These are phyloP conservation scores for Macrophya annulata DNA, from an alignment of 2,888 invertebrate species.

Conservation along the genomic window DNA sequence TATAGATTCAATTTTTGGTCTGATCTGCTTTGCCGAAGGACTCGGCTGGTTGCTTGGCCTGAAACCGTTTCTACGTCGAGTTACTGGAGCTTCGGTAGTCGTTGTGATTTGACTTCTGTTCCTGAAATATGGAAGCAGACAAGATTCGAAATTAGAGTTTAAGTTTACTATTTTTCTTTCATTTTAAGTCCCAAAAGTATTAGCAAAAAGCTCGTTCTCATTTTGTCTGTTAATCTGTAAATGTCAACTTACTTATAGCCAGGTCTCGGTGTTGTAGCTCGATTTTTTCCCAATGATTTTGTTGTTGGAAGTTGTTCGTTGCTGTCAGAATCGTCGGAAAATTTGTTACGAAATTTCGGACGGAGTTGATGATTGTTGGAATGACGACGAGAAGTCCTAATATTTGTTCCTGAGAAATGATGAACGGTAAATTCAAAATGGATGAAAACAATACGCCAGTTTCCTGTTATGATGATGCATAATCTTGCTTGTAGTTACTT, in stretches of 20 bases:
- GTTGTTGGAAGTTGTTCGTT: conserved; percentile 61
- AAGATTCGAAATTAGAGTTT: conserved; percentile 26
- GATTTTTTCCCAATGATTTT: conserved; percentile 70
- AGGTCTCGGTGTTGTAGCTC: conserved; percentile 75
- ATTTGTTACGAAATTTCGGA: conserved; percentile 76
- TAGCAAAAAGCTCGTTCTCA: background rate
- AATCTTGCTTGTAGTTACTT: background rate
- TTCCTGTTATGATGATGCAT: background rate
- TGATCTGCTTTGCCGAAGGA: conserved; percentile 77
- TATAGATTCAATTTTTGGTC: conserved; percentile 79
- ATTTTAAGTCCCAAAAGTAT: conserved; percentile 1
- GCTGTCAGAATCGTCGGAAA: conserved; percentile 72
- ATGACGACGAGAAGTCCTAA: conserved; percentile 72
- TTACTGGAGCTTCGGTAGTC: conserved; percentile 71
- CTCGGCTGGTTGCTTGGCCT: conserved; percentile 84
- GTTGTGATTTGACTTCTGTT: conserved; percentile 66
- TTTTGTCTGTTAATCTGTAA: background rate
- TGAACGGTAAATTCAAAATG: background rate
- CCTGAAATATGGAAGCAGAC: conserved; percentile 55
- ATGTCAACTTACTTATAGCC: conserved; percentile 78
- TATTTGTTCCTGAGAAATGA: conserved; percentile 63
- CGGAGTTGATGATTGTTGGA: conserved; percentile 65
- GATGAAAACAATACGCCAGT: background rate
- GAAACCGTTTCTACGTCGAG: conserved; percentile 83
- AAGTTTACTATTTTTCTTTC: conserved; percentile 27